Evolutionary conservation across 2,888 invertebrate genomes (phyloP).

Genomic region (Lycocerus yunnanus): DNA sequence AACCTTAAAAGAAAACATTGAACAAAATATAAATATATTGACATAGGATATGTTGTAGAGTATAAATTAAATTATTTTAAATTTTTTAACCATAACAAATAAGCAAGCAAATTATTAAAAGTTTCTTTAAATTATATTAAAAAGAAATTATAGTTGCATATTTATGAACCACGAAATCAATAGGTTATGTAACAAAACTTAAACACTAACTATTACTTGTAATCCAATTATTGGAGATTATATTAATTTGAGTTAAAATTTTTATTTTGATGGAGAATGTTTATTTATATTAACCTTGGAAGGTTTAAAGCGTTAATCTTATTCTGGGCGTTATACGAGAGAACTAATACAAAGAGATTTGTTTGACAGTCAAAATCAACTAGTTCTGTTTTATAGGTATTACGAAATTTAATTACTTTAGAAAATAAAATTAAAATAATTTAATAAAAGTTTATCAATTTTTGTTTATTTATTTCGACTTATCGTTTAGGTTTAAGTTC

Average conservation of each 20-base stretch:
- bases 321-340: background rate
- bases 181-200: background rate
- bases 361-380: background rate
- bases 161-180: background rate
- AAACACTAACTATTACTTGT: background rate
- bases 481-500: background rate
- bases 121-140: background rate
- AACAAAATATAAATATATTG: background rate
- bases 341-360: background rate
- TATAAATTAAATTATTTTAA: background rate
- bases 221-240: background rate
- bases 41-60: no score
- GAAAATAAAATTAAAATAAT: background rate
- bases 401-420: background rate
- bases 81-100: background rate
- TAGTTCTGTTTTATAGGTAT: background rate
- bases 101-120: background rate
- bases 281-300: background rate
- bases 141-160: background rate
- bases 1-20: background rate
- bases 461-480: background rate
- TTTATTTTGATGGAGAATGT: background rate
- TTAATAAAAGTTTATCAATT: background rate
- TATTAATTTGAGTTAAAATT: background rate
- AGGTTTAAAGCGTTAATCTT: background rate